A percentile compares a stretch with the other conserved stretches of the same genome.
phyloP scores from a whole-genome alignment of 2,888 invertebrate species.

The Zele albiditarsus region DNA sequence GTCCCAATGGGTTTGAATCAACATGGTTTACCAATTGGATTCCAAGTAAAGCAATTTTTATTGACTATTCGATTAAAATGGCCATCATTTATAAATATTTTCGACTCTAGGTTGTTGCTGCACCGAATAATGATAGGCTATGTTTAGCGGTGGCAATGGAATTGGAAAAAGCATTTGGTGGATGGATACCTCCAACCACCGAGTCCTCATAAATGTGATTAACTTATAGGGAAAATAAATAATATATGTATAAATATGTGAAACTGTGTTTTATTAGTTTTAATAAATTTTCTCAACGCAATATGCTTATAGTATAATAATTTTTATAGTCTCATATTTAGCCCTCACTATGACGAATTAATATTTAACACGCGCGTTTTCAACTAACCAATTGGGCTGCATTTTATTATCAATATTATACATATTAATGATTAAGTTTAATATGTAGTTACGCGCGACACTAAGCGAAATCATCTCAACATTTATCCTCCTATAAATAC shows the following conservation, averaged over 20 bases:
- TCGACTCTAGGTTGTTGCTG: slow-evolving; percentile 79
- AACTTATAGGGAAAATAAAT: background rate
- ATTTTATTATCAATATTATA: background rate
- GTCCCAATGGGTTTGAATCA: slow-evolving; percentile 81
- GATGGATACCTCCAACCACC: slow-evolving; percentile 80
- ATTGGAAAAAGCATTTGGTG: slow-evolving; percentile 86
- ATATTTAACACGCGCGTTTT: background rate
- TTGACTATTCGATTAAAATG: background rate
- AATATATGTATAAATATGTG: slow-evolving; percentile 1
- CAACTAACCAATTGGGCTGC: background rate
- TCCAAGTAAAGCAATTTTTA: slow-evolving; percentile 77
- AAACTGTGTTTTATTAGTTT: slow-evolving; percentile 22
- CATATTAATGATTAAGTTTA: background rate
- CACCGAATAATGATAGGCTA: slow-evolving; percentile 83
- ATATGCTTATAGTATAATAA: background rate
- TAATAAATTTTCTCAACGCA: slow-evolving; percentile 10
- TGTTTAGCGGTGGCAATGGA: slow-evolving; percentile 87
- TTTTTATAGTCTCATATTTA: slow-evolving; percentile 8
- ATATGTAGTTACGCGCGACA: background rate
- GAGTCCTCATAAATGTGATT: slow-evolving; percentile 11
- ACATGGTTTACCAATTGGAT: slow-evolving; percentile 82
- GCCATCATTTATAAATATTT: background rate
- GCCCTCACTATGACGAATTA: slow-evolving; percentile 9
- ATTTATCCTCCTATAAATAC: background rate
- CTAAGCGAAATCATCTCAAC: background rate